These are phyloP conservation scores for Cladorhizidae sp. DNA, from an alignment of 37 sponge, comb jelly and placozoan genomes.

Conservation along the genomic window DNA sequence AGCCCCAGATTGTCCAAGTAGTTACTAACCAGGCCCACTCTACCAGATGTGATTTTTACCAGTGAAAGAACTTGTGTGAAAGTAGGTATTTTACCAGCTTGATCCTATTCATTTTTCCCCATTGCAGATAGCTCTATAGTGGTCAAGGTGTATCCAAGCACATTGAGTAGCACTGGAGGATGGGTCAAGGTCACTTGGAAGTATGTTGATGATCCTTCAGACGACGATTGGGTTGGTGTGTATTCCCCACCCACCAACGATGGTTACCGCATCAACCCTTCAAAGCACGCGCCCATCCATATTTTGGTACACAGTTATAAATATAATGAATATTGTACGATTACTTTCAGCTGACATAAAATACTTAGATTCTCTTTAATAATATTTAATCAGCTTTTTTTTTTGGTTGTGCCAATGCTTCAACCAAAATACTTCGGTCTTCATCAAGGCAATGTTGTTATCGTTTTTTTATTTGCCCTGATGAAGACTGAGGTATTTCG, in stretches of 20 bases:
- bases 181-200: constrained; percentile 64
- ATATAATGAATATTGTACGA: background rate
- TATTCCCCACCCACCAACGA: constrained; percentile 62
- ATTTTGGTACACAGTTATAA: constrained; percentile 18
- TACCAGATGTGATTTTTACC: too few relatives aligned
- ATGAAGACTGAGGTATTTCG: too few relatives aligned
- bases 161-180: constrained; percentile 28
- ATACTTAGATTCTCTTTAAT: too few relatives aligned
- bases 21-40: too few relatives aligned
- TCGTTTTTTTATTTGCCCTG: background rate
- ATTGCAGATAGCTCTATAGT: background rate
- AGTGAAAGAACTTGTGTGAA: too few relatives aligned
- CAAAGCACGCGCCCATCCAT: constrained; percentile 56
- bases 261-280: constrained; percentile 36
- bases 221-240: constrained; percentile 62
- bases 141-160: constrained; percentile 3
- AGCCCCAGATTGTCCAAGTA: too few relatives aligned
- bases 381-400: background rate
- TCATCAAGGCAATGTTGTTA: too few relatives aligned
- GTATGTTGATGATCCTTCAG: constrained; percentile 28
- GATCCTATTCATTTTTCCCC: too few relatives aligned
- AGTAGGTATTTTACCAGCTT: too few relatives aligned
- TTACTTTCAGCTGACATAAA: too few relatives aligned
- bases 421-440: too few relatives aligned
- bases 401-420: background rate